These are phyloP conservation scores for Lasioglossum villosulum DNA, from an alignment of 2,888 invertebrate genomes.

Conservation along the genomic window DNA sequence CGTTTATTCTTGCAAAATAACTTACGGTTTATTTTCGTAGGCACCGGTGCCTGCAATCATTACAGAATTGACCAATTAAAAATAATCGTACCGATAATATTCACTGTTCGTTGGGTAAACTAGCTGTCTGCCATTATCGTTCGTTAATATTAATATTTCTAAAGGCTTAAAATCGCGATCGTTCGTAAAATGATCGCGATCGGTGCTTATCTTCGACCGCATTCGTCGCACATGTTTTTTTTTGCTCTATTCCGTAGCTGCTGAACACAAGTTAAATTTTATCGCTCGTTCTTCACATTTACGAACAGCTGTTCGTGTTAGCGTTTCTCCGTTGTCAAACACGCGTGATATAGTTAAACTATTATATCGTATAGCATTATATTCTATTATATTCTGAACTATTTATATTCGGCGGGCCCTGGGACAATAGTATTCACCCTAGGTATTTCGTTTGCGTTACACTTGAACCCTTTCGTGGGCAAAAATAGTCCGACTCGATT, in stretches of 20 bases:
- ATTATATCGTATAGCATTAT: no score
- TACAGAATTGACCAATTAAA: neutral
- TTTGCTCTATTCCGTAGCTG: neutral
- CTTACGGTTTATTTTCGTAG: neutral
- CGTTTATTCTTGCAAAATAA: neutral
- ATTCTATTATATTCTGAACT: no score
- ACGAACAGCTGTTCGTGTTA: neutral
- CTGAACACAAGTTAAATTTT: neutral
- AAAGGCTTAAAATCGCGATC: neutral
- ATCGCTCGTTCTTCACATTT: neutral
- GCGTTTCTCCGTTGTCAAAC: conserved; percentile 40
- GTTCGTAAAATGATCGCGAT: neutral
- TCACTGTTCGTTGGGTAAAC: neutral
- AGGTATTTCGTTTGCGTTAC: conserved; percentile 8
- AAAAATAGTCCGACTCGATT: conserved; percentile 45
- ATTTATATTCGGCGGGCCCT: conserved; percentile 60
- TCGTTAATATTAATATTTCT: neutral
- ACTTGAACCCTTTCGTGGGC: conserved; percentile 59
- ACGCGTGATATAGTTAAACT: conserved; percentile 65
- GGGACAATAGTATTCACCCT: conserved; percentile 28
- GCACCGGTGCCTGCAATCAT: neutral
- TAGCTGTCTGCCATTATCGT: neutral
- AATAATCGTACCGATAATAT: neutral
- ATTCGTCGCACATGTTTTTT: neutral
- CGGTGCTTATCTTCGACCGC: neutral